Evolutionary conservation across 2,113 vertebrate genomes (phyloP).

Genomic region (Etheostoma spectabile): DNA sequence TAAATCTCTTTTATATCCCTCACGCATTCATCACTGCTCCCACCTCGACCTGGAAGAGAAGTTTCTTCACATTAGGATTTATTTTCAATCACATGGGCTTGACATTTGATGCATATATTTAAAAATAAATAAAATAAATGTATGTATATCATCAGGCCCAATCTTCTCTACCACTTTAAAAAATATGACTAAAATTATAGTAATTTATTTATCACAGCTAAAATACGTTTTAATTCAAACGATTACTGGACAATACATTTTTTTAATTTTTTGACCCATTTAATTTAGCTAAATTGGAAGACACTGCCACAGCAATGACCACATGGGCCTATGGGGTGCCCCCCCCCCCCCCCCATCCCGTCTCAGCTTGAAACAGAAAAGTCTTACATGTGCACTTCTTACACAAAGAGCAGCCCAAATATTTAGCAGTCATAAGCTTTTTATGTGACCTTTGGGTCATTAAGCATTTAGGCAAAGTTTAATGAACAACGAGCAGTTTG

Average conservation of each 20-base stretch:
- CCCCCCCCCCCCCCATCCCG: neutral
- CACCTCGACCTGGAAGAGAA: conserved; percentile 78
- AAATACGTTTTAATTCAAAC: neutral
- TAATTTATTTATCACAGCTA: neutral
- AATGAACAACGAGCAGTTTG: conserved; percentile 99
- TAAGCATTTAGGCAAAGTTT: conserved; percentile 96
- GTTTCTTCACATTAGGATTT: neutral
- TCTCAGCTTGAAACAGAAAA: conserved; percentile 60
- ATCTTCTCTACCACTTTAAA: neutral
- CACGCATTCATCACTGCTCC: conserved; percentile 80
- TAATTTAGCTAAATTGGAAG: neutral
- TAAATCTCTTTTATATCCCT: conserved; percentile 74
- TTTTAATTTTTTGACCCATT: neutral
- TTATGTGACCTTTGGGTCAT: conserved; percentile 95
- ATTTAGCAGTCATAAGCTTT: conserved; percentile 96
- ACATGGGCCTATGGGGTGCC: neutral
- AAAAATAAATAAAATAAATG: neutral
- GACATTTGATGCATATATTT: neutral
- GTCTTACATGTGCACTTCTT: conserved; percentile 83
- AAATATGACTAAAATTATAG: neutral
- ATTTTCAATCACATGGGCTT: neutral
- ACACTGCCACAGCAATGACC: neutral
- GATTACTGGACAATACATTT: neutral
- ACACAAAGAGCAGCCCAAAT: conserved; percentile 89
- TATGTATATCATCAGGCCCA: neutral